Evolutionary conservation across 2,888 invertebrate species (phyloP).

Genomic region (Rhabditoides inermis): DNA sequence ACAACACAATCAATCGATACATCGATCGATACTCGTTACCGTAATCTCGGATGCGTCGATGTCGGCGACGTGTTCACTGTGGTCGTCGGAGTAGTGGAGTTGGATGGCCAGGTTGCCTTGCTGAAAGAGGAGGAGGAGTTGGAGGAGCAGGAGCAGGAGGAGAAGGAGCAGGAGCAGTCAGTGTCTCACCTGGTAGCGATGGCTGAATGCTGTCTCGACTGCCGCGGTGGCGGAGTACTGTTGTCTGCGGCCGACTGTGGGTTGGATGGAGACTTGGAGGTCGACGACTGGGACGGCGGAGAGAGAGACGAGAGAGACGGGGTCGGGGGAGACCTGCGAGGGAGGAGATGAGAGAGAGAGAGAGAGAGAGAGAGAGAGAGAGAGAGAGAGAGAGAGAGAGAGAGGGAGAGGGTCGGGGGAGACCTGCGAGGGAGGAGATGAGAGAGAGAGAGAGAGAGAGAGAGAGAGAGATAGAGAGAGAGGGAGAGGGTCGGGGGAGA

Average conservation of each 20-base stretch:
- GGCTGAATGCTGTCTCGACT: too few relatives aligned
- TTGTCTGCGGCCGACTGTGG: too few relatives aligned
- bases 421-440: neutral
- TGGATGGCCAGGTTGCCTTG: constrained; percentile 28
- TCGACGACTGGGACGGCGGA: neutral
- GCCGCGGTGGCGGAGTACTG: too few relatives aligned
- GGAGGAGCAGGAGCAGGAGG: too few relatives aligned
- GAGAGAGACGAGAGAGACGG: neutral
- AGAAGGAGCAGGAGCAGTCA: too few relatives aligned
- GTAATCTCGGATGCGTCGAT: constrained; percentile 16
- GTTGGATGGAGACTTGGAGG: too few relatives aligned
- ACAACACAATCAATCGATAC: too few relatives aligned
- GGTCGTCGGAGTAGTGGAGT: constrained; percentile 35
- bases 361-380: neutral
- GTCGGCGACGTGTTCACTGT: constrained; percentile 27
- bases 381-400: neutral
- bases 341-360: neutral
- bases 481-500: neutral
- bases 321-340: neutral
- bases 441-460: neutral
- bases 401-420: neutral
- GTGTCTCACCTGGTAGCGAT: too few relatives aligned
- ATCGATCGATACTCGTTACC: too few relatives aligned
- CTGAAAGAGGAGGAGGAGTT: too few relatives aligned
- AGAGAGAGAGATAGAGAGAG: neutral